Evolutionary conservation across 2,888 invertebrate species (phyloP).

Genomic region (Pollenia labialis): DNA sequence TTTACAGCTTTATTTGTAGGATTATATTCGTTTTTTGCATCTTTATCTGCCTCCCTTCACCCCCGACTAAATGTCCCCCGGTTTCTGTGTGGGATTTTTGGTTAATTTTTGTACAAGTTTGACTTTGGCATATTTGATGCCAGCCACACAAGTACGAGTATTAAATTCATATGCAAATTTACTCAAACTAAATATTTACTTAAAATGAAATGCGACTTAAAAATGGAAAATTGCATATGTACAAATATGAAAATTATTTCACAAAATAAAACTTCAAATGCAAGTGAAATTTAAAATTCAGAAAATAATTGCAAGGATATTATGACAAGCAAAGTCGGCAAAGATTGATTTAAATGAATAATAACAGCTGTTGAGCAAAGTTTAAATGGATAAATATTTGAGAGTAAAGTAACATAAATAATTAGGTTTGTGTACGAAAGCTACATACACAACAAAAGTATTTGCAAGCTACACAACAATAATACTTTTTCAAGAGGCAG

Average conservation of each 20-base stretch:
- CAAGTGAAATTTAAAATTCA: constrained; percentile 20
- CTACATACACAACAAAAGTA: no score
- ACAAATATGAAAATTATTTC: neutral
- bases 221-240: neutral
- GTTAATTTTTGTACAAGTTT: constrained; percentile 61
- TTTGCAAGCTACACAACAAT: no score
- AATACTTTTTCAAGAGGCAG: no score
- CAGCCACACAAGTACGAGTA: constrained; percentile 23
- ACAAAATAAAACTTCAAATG: constrained; percentile 21
- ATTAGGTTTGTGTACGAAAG: no score
- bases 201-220: constrained; percentile 5
- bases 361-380: constrained; percentile 1
- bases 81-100: constrained; percentile 44
- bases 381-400: neutral
- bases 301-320: neutral
- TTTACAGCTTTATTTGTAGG: constrained; percentile 54
- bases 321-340: neutral
- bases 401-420: no score
- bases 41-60: neutral
- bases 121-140: constrained; percentile 56
- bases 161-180: constrained; percentile 63
- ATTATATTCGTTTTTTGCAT: constrained; percentile 21
- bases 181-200: constrained; percentile 54
- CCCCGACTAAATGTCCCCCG: neutral
- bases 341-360: neutral